phyloP scores from a whole-genome alignment of 2,888 invertebrate species.

The Thyatira batis region DNA sequence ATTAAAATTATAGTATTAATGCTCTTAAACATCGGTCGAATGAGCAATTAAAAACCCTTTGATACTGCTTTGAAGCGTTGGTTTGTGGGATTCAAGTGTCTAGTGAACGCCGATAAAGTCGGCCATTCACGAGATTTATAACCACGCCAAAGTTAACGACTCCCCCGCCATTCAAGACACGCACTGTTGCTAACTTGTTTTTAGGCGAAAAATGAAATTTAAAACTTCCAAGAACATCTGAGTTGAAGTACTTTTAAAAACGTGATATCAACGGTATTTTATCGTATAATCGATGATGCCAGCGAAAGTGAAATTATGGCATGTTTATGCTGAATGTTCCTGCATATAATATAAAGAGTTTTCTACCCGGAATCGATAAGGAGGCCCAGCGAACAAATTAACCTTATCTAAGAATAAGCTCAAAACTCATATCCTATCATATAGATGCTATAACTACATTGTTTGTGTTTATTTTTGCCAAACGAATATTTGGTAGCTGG shows the following conservation, averaged over 20 bases:
- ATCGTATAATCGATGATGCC: conserved; percentile 24
- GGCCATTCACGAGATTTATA: conserved; percentile 71
- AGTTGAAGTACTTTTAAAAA: conserved; percentile 49
- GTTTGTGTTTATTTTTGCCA: no score
- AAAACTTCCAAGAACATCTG: conserved; percentile 60
- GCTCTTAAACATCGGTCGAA: conserved; percentile 52
- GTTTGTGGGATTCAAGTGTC: conserved; percentile 50
- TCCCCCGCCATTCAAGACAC: conserved; percentile 65
- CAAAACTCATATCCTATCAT: no score
- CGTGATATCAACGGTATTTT: conserved; percentile 40
- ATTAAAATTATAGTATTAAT: conserved; percentile 47
- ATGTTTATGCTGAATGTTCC: no score
- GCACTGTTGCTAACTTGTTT: conserved; percentile 64
- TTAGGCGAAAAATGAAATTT: conserved; percentile 64
- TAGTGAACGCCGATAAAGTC: conserved; percentile 62
- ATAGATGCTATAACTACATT: no score
- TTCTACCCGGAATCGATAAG: no score
- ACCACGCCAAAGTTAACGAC: conserved; percentile 70
- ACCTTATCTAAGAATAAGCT: no score
- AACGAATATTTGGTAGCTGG: no score
- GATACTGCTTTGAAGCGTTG: conserved; percentile 61
- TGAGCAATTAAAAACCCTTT: conserved; percentile 69
- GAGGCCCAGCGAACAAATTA: no score
- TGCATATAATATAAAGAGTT: no score
- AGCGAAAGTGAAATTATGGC: neutral